Evolutionary conservation across 2,888 invertebrate species (phyloP), one percentile per base, ranked within the genome.

Genomic region (Emmelina monodactyla): DNA sequence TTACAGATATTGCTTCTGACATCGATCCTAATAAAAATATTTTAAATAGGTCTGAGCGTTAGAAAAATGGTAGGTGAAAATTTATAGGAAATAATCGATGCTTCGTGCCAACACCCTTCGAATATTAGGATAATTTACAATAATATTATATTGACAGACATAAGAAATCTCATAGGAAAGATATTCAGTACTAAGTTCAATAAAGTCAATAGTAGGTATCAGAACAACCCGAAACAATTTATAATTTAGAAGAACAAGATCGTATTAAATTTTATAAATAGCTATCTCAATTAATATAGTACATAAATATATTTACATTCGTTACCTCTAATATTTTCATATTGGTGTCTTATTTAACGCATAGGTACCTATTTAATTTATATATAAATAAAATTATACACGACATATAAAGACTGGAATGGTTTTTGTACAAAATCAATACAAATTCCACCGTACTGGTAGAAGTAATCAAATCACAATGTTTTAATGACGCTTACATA

Each of bases 321-420:
- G 55, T 69, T 71, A 68, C 56, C 51, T 49, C 62, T 75, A 75
- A 68, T 69, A 66, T 70, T 59, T 58, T 70, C 63, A 76, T 73
- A 75, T 79, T 79, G 79, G 79, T 79, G 79, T 79, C 75, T 76
- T 78, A 78, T 71, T 67, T 63, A 70, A 75, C 60, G 72, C 75
- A n/a, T n/a, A n/a, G n/a, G 71, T 69, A 63, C 75, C 25, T 25
- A 25, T 10, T 72, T 75, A 75, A 47, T 56, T 61, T n/a, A n/a
- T n/a, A 28, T 63, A 69, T 65, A 71, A 71, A 72, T 76, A 65
- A 75, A 71, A 67, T 57, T 65, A 73, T 62, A 69, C 56, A 29
- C 9, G 25, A 25, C 62, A 67, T 66, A 70, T 67, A 63, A 70
- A 67, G 65, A 62, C 62, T 73, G 78, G 78, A 79, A 79, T 79